Percentiles rank a stretch among this genome's conserved stretches.
phyloP scores from a whole-genome alignment of 2,113 vertebrate species.

The Alces alces region DNA sequence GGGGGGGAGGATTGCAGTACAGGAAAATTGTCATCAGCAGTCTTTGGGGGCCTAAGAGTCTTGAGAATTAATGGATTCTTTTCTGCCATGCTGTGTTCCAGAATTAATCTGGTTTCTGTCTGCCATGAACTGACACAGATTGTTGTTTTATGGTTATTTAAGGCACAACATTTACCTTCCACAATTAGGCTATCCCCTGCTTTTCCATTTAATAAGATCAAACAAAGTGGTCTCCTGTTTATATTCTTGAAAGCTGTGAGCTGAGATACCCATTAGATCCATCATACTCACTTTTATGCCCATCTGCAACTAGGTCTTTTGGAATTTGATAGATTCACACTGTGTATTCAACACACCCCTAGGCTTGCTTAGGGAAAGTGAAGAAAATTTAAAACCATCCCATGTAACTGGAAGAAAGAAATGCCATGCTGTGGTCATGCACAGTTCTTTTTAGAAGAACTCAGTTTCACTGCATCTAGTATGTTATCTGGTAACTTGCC shows the following conservation, averaged over 20 bases:
- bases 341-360: background rate
- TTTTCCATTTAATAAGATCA: conserved; percentile 51
- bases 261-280: background rate
- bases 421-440: background rate
- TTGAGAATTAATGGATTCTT: background rate
- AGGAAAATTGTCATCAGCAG: conserved; percentile 7
- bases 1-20: background rate
- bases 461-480: background rate
- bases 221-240: conserved; percentile 31
- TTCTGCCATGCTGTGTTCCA: conserved; percentile 41
- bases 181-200: conserved; percentile 1
- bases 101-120: conserved; percentile 60
- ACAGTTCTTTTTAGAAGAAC: background rate
- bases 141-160: conserved; percentile 52
- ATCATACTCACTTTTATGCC: background rate
- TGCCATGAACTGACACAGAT: conserved; percentile 28
- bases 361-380: background rate
- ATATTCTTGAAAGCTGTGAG: conserved; percentile 2
- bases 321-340: background rate
- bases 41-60: conserved; percentile 2
- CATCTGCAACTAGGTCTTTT: background rate
- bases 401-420: background rate
- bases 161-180: conserved; percentile 49
- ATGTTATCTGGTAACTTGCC: background rate
- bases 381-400: background rate